These are phyloP conservation scores for Clarias macrocephalus DNA, from an alignment of 2,113 vertebrate genomes.

Conservation along the genomic window DNA sequence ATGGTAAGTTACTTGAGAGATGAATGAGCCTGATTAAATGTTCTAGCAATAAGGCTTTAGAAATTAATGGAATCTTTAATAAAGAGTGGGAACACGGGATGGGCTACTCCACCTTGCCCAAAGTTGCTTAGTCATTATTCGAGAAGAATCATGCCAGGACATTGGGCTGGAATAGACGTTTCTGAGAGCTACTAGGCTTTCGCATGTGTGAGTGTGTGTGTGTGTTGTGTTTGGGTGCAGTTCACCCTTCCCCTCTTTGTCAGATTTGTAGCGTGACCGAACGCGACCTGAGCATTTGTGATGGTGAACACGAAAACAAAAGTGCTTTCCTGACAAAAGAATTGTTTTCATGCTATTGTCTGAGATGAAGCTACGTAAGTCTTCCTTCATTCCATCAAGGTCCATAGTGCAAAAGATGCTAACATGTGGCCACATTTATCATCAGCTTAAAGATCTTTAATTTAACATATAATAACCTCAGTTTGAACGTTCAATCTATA, in stretches of 20 bases:
- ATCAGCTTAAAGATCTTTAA: background rate
- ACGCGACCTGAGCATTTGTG: constrained; percentile 33
- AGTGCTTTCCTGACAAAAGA: background rate
- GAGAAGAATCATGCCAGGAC: constrained; percentile 58
- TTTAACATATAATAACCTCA: background rate
- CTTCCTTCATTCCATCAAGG: background rate
- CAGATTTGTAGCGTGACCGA: constrained; percentile 56
- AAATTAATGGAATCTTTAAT: background rate
- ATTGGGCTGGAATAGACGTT: constrained; percentile 21
- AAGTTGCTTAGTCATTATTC: constrained; percentile 59
- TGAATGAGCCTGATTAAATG: background rate
- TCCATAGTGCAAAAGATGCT: background rate
- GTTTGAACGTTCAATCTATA: too few relatives aligned
- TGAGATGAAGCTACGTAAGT: background rate
- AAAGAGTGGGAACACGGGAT: constrained; percentile 48
- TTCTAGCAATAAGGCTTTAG: background rate
- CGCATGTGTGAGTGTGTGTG: background rate
- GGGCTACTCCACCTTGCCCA: constrained; percentile 24
- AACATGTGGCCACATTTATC: background rate
- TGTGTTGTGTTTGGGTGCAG: constrained; percentile 48
- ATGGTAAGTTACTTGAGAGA: background rate
- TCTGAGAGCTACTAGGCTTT: constrained; percentile 31
- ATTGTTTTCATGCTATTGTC: constrained; percentile 2
- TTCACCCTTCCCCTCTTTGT: constrained; percentile 58
- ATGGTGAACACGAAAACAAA: constrained; percentile 26